These are phyloP conservation scores for Bucorvus abyssinicus DNA, from an alignment of 2,797 vertebrate genomes.

Conservation along the genomic window DNA sequence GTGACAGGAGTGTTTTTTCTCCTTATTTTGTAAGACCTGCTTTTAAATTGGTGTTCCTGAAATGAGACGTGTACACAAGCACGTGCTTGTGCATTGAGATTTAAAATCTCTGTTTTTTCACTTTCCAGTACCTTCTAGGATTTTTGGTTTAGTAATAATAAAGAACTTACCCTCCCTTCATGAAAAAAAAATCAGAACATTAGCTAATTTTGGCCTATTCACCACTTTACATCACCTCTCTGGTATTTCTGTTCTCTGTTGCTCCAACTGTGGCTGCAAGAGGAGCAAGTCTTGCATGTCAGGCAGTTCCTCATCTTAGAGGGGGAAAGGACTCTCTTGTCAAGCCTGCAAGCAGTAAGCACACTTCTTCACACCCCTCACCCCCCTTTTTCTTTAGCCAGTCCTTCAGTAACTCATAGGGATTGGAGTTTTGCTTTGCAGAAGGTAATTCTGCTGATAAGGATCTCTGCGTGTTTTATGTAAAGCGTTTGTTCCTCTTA, in stretches of 20 bases:
- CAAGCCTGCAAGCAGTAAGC: neutral
- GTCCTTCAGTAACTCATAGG: rapidly evolving
- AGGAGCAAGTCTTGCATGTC: neutral
- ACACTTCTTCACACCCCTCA: neutral
- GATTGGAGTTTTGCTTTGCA: neutral
- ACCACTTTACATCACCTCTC: neutral
- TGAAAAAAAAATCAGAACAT: neutral
- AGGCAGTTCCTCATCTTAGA: slow-evolving; percentile 15
- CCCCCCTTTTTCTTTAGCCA: too few relatives aligned
- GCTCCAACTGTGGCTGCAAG: neutral
- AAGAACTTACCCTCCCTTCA: neutral
- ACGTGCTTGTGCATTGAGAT: neutral
- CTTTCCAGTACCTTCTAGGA: neutral
- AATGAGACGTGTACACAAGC: neutral
- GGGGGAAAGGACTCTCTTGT: neutral
- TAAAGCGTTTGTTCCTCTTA: neutral
- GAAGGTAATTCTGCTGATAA: neutral
- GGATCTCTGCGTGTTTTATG: neutral
- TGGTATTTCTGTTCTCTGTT: neutral
- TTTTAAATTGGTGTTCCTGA: neutral
- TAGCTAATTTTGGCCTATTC: neutral
- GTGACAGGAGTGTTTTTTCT: neutral
- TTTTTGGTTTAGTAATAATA: neutral
- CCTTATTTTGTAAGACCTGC: neutral
- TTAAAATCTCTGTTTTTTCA: neutral